Evolutionary conservation across 1,140 invertebrate species (phyloP).

Genomic region (Drosophila rhopaloa): DNA sequence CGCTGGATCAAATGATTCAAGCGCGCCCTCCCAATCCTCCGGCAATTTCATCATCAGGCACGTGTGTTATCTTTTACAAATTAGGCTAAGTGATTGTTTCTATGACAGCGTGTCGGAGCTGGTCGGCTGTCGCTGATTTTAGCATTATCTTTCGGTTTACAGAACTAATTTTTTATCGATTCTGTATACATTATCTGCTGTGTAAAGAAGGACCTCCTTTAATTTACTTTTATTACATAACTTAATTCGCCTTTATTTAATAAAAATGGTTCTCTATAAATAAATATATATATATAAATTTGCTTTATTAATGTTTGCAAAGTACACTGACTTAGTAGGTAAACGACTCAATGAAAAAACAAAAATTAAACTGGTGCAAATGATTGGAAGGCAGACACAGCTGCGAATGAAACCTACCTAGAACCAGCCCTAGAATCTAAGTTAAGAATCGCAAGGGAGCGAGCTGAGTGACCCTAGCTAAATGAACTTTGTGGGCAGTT

Average conservation of each 20-base stretch:
- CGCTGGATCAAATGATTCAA: constrained; percentile 83
- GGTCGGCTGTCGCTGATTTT: constrained; percentile 26
- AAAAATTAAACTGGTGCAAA: constrained; percentile 29
- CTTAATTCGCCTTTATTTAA: constrained; percentile 78
- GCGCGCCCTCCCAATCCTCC: not conserved
- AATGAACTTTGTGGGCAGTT: constrained; percentile 70
- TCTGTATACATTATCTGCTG: constrained; percentile 25
- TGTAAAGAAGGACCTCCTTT: constrained; percentile 27
- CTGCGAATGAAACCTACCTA: constrained; percentile 47
- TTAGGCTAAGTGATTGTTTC: constrained; percentile 48
- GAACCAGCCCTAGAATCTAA: constrained; percentile 43
- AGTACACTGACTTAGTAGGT: constrained; percentile 34
- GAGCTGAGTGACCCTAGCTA: constrained; percentile 35
- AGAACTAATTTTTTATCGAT: constrained; percentile 37
- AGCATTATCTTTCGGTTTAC: constrained; percentile 41
- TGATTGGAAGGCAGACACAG: constrained; percentile 15
- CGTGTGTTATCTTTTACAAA: constrained; percentile 62
- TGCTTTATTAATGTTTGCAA: constrained; percentile 55
- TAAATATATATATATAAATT: constrained; percentile 60
- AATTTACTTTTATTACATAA: constrained; percentile 65
- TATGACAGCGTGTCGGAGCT: constrained; percentile 28
- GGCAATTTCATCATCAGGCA: constrained; percentile 34
- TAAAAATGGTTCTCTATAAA: constrained; percentile 78
- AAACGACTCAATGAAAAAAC: constrained; percentile 37
- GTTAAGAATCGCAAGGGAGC: constrained; percentile 26